Evolutionary conservation across 2,797 vertebrate species (phyloP).

Genomic region (Brachyrhaphis roseni): DNA sequence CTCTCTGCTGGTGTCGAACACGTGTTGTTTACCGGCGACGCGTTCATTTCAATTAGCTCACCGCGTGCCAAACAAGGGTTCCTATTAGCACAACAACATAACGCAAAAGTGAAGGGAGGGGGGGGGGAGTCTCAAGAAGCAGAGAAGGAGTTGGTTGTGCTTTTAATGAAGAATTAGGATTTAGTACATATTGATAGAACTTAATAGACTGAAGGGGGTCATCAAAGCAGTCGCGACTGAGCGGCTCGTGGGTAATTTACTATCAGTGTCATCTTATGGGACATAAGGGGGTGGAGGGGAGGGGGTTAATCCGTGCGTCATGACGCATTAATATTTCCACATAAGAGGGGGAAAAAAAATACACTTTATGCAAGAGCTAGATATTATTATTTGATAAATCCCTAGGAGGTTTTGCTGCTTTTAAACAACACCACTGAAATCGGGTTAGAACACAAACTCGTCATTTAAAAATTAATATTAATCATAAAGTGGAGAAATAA

Average conservation of each 20-base stretch:
- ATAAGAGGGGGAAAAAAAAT: neutral
- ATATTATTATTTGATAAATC: neutral
- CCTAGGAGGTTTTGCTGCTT: neutral
- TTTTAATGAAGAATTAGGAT: constrained; percentile 77
- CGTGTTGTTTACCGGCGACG: constrained; percentile 69
- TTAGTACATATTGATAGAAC: constrained; percentile 82
- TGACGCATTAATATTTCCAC: constrained; percentile 40
- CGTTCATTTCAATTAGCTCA: constrained; percentile 73
- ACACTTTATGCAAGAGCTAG: neutral
- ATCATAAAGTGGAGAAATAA: neutral
- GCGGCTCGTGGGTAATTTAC: constrained; percentile 94
- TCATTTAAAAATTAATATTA: neutral
- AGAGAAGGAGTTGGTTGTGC: constrained; percentile 48
- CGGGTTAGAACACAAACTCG: neutral
- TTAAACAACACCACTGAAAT: neutral
- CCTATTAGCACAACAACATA: constrained; percentile 75
- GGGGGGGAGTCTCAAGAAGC: neutral
- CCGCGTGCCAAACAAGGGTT: constrained; percentile 74
- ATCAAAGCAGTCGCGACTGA: constrained; percentile 86
- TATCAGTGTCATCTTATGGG: constrained; percentile 86
- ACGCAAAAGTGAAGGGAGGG: constrained; percentile 22
- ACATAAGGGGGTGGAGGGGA: neutral
- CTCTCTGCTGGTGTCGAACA: constrained; percentile 59
- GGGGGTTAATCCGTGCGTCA: constrained; percentile 21
- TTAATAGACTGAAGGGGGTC: constrained; percentile 79